Evolutionary conservation across 2,113 vertebrate species (phyloP).

Genomic region (Willisornis vidua): DNA sequence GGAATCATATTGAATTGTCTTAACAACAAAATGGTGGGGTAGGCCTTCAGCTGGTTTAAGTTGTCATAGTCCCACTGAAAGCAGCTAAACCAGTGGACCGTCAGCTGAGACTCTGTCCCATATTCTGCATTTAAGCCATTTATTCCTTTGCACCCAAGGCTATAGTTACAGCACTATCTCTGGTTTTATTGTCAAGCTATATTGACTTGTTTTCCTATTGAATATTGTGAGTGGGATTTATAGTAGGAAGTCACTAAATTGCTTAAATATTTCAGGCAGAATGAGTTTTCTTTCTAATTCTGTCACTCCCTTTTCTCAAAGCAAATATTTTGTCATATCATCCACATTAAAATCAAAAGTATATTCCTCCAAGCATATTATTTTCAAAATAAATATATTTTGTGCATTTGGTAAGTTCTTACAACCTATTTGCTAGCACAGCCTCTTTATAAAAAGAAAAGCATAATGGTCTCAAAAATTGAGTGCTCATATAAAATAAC

Average conservation of each 20-base stretch:
- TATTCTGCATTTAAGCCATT: background rate
- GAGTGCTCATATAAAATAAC: background rate
- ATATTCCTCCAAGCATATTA: background rate
- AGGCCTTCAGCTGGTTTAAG: background rate
- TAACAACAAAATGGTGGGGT: slow-evolving; percentile 24
- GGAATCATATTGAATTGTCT: background rate
- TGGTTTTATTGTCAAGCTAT: slow-evolving; percentile 33
- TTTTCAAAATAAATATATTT: background rate
- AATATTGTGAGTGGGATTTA: background rate
- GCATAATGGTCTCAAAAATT: background rate
- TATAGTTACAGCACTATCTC: slow-evolving; percentile 14
- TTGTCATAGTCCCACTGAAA: background rate
- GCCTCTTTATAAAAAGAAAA: background rate
- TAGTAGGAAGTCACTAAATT: slow-evolving; percentile 43
- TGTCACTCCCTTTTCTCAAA: background rate
- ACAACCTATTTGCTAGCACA: background rate
- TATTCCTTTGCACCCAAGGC: background rate
- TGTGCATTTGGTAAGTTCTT: background rate
- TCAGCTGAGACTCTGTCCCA: background rate
- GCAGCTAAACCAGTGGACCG: background rate
- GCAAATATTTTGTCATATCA: background rate
- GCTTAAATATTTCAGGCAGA: slow-evolving; percentile 26
- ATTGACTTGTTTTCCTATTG: slow-evolving; percentile 8
- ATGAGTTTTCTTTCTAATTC: slow-evolving; percentile 42
- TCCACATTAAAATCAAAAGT: background rate